Evolutionary conservation across 2,113 vertebrate genomes (phyloP).

Genomic region (Cyrtonyx montezumae): DNA sequence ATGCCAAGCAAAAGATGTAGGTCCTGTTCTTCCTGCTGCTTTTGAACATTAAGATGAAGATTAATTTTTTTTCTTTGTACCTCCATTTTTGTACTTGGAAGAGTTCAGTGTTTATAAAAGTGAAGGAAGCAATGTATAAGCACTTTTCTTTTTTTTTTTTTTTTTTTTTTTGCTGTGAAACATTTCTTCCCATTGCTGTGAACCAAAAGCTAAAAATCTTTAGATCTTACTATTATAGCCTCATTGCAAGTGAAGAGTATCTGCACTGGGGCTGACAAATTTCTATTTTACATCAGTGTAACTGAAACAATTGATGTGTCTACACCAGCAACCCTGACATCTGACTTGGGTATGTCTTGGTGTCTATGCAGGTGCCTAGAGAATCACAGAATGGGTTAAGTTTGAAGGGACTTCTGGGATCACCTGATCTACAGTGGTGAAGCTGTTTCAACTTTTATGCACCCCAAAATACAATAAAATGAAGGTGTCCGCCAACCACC

Average conservation of each 20-base stretch:
- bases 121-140: not conserved
- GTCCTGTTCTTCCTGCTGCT: not conserved
- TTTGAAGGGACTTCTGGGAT: not conserved
- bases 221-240: not conserved
- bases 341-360: accelerated
- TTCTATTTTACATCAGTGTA: not conserved
- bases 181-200: not conserved
- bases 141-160: not conserved
- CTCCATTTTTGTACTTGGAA: not conserved
- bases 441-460: not conserved
- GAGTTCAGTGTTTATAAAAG: not conserved
- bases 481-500: not conserved
- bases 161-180: not conserved
- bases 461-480: not conserved
- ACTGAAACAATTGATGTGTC: not conserved
- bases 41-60: not conserved
- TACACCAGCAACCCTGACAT: not conserved
- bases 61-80: not conserved
- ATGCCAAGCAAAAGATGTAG: not conserved
- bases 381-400: not conserved
- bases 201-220: not conserved
- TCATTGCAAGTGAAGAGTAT: not conserved
- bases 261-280: not conserved
- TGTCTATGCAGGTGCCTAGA: not conserved
- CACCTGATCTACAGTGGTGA: not conserved